A percentile compares a stretch with the other conserved stretches of the same genome.
phyloP scores from a whole-genome alignment of 2,797 vertebrate species.

The Kryptopterus vitreolus region DNA sequence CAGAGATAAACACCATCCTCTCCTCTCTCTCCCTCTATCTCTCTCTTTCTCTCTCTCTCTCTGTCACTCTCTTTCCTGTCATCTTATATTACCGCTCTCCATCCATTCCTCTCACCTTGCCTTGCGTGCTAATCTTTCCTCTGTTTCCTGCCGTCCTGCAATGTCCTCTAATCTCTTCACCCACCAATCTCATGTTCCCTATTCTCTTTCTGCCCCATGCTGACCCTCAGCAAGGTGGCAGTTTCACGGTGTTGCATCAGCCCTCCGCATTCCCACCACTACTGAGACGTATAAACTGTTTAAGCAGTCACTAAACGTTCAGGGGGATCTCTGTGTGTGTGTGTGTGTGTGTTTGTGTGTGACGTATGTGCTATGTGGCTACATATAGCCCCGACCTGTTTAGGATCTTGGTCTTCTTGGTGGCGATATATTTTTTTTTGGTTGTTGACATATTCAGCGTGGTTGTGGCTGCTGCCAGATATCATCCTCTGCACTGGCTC shows the following conservation, averaged over 20 bases:
- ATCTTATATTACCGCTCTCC: constrained; percentile 23
- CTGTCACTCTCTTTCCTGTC: constrained; percentile 3
- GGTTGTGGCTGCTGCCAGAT: constrained; percentile 41
- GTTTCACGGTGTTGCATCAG: constrained; percentile 59
- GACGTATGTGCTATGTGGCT: neutral
- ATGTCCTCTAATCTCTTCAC: constrained; percentile 32
- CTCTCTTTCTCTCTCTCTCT: constrained; percentile 16
- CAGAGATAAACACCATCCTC: neutral
- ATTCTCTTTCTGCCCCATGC: constrained; percentile 33
- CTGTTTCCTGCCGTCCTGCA: constrained; percentile 30
- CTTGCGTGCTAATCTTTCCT: constrained; percentile 35
- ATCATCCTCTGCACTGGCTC: constrained; percentile 32
- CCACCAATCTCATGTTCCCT: constrained; percentile 8
- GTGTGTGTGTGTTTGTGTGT: neutral
- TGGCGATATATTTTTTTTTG: neutral
- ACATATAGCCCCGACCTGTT: neutral
- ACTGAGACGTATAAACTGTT: constrained; percentile 31
- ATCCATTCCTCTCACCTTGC: constrained; percentile 34
- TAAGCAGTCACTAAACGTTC: constrained; percentile 29
- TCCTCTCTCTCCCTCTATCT: constrained; percentile 9
- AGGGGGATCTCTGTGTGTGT: neutral
- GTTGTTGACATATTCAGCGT: constrained; percentile 22
- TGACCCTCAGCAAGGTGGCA: constrained; percentile 53
- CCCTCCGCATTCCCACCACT: constrained; percentile 30
- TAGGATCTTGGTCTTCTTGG: neutral